Conservation (phyloP, 2,797 vertebrate species). For the Liparis tanakae region DNA sequence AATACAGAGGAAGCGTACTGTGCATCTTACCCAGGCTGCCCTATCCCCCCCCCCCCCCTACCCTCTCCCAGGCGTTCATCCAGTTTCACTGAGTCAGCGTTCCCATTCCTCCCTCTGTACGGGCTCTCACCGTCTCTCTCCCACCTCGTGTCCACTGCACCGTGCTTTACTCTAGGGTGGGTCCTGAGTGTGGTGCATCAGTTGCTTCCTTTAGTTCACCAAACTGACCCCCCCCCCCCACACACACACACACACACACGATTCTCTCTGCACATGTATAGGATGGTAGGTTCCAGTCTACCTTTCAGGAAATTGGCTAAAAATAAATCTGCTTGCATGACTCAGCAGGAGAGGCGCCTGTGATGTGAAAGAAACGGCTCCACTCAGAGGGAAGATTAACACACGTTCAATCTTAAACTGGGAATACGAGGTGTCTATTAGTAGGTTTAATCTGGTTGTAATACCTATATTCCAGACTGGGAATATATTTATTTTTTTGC, state of each 20-base stretch:
- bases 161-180: slow-evolving; percentile 59
- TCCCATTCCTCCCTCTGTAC: slow-evolving; percentile 68
- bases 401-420: background rate
- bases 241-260: slow-evolving; percentile 32
- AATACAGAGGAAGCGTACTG: slow-evolving; percentile 33
- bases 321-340: slow-evolving; percentile 76
- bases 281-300: slow-evolving; percentile 90
- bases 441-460: background rate
- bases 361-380: slow-evolving; percentile 44
- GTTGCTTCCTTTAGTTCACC: slow-evolving; percentile 50
- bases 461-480: background rate
- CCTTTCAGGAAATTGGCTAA: slow-evolving; percentile 66
- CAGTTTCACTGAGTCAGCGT: slow-evolving; percentile 82
- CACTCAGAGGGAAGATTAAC: slow-evolving; percentile 14
- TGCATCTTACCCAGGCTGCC: slow-evolving; percentile 52
- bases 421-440: background rate
- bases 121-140: slow-evolving; percentile 56
- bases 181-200: slow-evolving; percentile 46
- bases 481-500: background rate
- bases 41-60: slow-evolving; percentile 49
- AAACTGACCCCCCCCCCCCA: slow-evolving; percentile 43
- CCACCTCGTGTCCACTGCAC: slow-evolving; percentile 58
- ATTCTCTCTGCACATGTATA: slow-evolving; percentile 81
- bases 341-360: slow-evolving; percentile 67
- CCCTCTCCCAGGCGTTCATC: slow-evolving; percentile 73